Percentiles rank a stretch among this genome's conserved stretches.
Evolutionary conservation across 2,797 vertebrate species (phyloP).

Genomic region (Triplophysa yarkandensis): DNA sequence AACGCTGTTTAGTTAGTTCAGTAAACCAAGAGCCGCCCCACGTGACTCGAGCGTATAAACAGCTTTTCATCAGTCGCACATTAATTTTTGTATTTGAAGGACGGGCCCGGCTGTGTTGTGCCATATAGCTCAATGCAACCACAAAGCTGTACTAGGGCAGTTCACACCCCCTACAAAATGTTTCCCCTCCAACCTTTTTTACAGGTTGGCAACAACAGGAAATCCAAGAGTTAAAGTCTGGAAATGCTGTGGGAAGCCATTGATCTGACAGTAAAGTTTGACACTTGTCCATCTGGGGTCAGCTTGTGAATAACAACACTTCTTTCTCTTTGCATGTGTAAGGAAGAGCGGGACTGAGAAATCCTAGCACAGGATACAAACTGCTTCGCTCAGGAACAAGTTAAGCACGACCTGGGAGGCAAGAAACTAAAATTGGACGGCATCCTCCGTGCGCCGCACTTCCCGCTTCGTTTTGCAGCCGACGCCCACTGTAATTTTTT

Average conservation of each 20-base stretch:
- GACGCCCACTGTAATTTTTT: slow-evolving; percentile 28
- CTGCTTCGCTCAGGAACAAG: slow-evolving; percentile 36
- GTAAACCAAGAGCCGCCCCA: slow-evolving; percentile 24
- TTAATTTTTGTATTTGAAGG: slow-evolving; percentile 24
- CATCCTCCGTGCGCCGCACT: slow-evolving; percentile 39
- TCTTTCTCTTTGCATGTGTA: slow-evolving; percentile 15
- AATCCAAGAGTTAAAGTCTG: slow-evolving; percentile 23
- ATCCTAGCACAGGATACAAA: slow-evolving; percentile 41
- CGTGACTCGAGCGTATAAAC: slow-evolving; percentile 27
- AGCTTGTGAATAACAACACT: slow-evolving; percentile 54
- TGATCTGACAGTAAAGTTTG: slow-evolving; percentile 37
- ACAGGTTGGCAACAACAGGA: slow-evolving; percentile 32
- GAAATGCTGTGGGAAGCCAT: background rate
- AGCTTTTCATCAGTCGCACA: slow-evolving; percentile 36
- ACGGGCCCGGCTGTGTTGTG: background rate
- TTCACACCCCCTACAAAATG: slow-evolving; percentile 4
- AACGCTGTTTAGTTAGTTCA: slow-evolving; percentile 27
- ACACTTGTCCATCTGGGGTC: slow-evolving; percentile 54
- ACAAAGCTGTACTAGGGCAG: background rate
- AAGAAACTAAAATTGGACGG: slow-evolving; percentile 42
- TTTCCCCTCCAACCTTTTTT: slow-evolving; percentile 7
- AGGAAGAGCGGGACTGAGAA: slow-evolving; percentile 21
- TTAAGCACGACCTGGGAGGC: slow-evolving; percentile 41
- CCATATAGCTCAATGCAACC: background rate
- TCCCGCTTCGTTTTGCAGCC: slow-evolving; percentile 39